A percentile compares a stretch with the other conserved stretches of the same genome.
phyloP scores from a whole-genome alignment of 2,888 invertebrate species.

The Epirrita christyi region DNA sequence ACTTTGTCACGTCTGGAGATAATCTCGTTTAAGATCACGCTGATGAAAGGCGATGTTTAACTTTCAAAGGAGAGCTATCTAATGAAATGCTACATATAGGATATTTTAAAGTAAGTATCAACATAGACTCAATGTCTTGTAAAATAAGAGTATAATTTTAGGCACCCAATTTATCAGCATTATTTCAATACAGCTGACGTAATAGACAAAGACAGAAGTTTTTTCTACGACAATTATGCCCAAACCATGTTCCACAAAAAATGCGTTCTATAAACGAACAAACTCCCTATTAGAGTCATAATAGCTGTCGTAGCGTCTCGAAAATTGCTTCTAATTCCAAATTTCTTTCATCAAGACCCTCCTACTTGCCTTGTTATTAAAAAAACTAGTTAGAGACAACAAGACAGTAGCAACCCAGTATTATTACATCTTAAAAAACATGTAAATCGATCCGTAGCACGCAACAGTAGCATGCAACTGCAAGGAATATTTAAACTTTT shows the following conservation, averaged over 20 bases:
- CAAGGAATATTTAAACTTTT: conserved; percentile 33
- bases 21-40: conserved; percentile 38
- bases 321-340: conserved; percentile 54
- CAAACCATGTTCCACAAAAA: conserved; percentile 28
- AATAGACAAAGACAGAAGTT: conserved; percentile 2
- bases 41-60: conserved; percentile 34
- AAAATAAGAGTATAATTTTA: no score
- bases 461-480: conserved; percentile 62
- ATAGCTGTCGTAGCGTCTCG: conserved; percentile 35
- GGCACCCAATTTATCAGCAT: no score
- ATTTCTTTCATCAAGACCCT: conserved; percentile 55
- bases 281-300: conserved; percentile 24
- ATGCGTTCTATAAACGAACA: conserved; percentile 27
- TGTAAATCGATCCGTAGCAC: conserved; percentile 75
- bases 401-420: conserved; percentile 71
- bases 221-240: conserved; percentile 12
- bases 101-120: conserved; percentile 2
- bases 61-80: conserved; percentile 31
- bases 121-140: no score
- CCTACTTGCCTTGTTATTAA: conserved; percentile 50
- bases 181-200: conserved; percentile 5
- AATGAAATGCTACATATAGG: conserved; percentile 22
- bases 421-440: conserved; percentile 67
- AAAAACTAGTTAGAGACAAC: conserved; percentile 63
- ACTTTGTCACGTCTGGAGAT: conserved; percentile 39